A percentile compares a stretch with the other conserved stretches of the same genome.
These are phyloP conservation scores for Cyphomyrmex costatus DNA, from an alignment of 1,140 invertebrate species.

Conservation along the genomic window DNA sequence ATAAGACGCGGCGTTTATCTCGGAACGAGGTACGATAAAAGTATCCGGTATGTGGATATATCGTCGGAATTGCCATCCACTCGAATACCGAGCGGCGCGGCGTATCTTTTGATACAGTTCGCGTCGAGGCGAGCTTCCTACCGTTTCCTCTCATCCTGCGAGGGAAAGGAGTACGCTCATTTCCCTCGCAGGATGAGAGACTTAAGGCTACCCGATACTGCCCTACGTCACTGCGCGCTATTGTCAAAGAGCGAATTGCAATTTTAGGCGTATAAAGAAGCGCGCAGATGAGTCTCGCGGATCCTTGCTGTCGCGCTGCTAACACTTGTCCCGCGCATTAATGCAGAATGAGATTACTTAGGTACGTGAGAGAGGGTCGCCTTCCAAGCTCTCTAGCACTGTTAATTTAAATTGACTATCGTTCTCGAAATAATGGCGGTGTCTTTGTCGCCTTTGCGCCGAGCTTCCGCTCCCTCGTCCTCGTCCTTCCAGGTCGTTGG, in stretches of 20 bases:
- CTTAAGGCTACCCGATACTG: slow-evolving; percentile 11
- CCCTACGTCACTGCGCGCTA: slow-evolving; percentile 21
- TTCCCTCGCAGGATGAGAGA: slow-evolving; percentile 10
- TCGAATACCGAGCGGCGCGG: slow-evolving; percentile 10
- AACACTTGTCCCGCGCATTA: slow-evolving; percentile 73
- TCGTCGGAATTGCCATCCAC: slow-evolving; percentile 46
- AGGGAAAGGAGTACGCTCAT: background rate
- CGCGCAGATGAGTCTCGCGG: slow-evolving; percentile 67
- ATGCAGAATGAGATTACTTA: slow-evolving; percentile 78
- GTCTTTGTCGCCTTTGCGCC: slow-evolving; percentile 76
- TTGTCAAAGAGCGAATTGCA: slow-evolving; percentile 69
- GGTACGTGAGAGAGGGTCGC: slow-evolving; percentile 70
- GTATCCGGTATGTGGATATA: slow-evolving; percentile 59
- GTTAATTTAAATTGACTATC: slow-evolving; percentile 80
- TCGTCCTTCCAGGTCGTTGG: slow-evolving; percentile 38
- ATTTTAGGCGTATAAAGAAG: slow-evolving; percentile 67
- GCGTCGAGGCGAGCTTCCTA: slow-evolving; percentile 15
- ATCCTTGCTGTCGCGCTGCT: slow-evolving; percentile 57
- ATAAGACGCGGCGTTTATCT: slow-evolving; percentile 54
- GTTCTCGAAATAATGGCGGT: slow-evolving; percentile 76
- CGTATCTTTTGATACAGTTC: slow-evolving; percentile 55
- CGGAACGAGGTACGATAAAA: slow-evolving; percentile 60
- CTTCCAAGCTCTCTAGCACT: slow-evolving; percentile 70
- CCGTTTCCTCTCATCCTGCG: background rate
- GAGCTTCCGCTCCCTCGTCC: slow-evolving; percentile 44